A percentile compares a stretch with the other conserved stretches of the same genome.
phyloP scores from a whole-genome alignment of 2,113 vertebrate species.

The Microtus pennsylvanicus region DNA sequence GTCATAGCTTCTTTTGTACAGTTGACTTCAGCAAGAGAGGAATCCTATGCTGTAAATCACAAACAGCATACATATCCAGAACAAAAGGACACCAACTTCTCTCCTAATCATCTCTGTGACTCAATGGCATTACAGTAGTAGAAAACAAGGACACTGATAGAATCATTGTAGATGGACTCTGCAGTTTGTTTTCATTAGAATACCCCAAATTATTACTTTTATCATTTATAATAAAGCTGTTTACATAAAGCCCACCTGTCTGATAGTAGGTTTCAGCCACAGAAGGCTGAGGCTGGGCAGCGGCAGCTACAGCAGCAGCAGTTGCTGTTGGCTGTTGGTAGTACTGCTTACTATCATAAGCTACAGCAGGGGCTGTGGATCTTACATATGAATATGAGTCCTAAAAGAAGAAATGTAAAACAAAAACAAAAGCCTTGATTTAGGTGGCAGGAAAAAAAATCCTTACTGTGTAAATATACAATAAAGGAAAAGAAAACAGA shows the following conservation, averaged over 20 bases:
- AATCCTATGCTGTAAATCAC: neutral
- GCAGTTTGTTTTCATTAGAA: slow-evolving; percentile 28
- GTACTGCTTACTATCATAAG: slow-evolving; percentile 98
- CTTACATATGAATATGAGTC: slow-evolving; percentile 97
- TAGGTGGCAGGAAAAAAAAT: neutral
- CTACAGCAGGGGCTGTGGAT: slow-evolving; percentile 95
- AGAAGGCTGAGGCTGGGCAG: slow-evolving; percentile 94
- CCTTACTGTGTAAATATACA: neutral
- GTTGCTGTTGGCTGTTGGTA: slow-evolving; percentile 96
- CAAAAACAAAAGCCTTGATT: slow-evolving; percentile 4
- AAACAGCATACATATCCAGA: neutral
- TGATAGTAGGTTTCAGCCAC: slow-evolving; percentile 99
- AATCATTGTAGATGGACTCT: neutral
- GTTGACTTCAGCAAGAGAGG: neutral
- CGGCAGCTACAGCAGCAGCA: slow-evolving; percentile 91
- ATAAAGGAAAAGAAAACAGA: slow-evolving; percentile 36
- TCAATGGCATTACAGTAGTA: neutral
- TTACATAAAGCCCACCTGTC: slow-evolving; percentile 88
- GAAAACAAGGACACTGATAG: neutral
- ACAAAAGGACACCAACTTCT: slow-evolving; percentile 21
- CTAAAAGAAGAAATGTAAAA: slow-evolving; percentile 83
- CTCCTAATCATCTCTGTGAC: neutral
- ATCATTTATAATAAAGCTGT: neutral
- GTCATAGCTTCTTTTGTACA: neutral
- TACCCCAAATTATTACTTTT: neutral